Evolutionary conservation across 2,797 vertebrate species (phyloP), one percentile per base, ranked within the genome.

Genomic region (Lacerta viridis): DNA sequence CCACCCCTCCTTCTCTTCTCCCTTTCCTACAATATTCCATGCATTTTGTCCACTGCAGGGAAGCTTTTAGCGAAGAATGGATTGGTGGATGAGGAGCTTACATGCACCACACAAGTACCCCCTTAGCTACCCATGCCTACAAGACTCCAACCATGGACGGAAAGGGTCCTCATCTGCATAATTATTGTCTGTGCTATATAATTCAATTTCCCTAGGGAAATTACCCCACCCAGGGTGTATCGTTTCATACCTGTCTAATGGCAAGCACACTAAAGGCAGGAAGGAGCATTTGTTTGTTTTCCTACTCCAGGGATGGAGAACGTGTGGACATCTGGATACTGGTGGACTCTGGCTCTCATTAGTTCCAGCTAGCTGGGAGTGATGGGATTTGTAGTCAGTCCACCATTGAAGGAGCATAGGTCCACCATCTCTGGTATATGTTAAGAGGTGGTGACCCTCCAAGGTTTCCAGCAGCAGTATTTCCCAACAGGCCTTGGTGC

Each of bases 1-100:
- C 76, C 7, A 92, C 94, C 92, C 96, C 76, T 33, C 82, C 69
- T 59, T 64, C 76, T 27, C 81, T 88, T 91, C 92, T 92, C 86
- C 92, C 92, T 64, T 85, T 23, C 80, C 27, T 66, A 74, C 55
- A 92, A 29, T 89, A 94, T 94, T 92, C 88, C 93, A 64, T 93
- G 94, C 94, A 90, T 93, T 94, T 93, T 76, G 94, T 91, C 94
- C 86, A 90, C 96, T 85, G 94, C 75, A 43, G 94, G 39, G 87
- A 92, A 93, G 96, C 80, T 69, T 93, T 93, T 88, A 23, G 29
- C 84, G 92, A 92, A 90, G 95, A 93, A 93, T 88, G 92, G 83
- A 91, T 89, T 91, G 55, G 92, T 59, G 87, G 86, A 80, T 80
- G 85, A 75, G 27, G 3, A 5, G 10, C 10, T n/a, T 71, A 39